Percentiles rank a stretch among this genome's conserved stretches.
phyloP scores from a whole-genome alignment of 2,888 invertebrate genomes.

The Epirrhoe tristata region DNA sequence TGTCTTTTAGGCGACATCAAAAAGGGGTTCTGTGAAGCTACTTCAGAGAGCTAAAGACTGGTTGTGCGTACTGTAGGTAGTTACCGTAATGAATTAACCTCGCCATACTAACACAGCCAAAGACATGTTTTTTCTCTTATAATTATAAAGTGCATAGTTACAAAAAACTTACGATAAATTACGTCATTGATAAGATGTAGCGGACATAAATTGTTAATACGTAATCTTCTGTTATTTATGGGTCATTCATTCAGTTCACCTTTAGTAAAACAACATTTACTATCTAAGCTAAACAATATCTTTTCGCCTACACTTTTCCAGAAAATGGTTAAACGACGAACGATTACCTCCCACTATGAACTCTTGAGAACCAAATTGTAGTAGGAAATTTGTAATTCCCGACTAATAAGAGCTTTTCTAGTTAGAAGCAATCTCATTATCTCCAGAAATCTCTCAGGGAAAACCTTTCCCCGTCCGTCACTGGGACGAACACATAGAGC shows the following conservation, averaged over 20 bases:
- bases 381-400: constrained; percentile 37
- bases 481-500: constrained; percentile 23
- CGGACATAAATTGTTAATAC: background rate
- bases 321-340: background rate
- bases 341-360: constrained; percentile 8
- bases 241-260: background rate
- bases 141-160: background rate
- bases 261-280: background rate
- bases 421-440: constrained; percentile 40
- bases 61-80: no score
- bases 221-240: background rate
- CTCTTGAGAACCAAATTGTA: constrained; percentile 4
- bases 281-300: background rate
- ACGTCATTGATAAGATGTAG: background rate
- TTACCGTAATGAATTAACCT: no score
- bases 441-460: constrained; percentile 41
- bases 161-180: background rate
- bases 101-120: no score
- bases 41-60: no score
- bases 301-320: constrained; percentile 4
- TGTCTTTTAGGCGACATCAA: no score
- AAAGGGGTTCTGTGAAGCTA: no score
- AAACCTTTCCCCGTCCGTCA: constrained; percentile 47
- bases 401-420: constrained; percentile 36
- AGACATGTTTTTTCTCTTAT: no score